Conservation (phyloP, 2,113 vertebrate species). For the Microcebus jonahi region DNA sequence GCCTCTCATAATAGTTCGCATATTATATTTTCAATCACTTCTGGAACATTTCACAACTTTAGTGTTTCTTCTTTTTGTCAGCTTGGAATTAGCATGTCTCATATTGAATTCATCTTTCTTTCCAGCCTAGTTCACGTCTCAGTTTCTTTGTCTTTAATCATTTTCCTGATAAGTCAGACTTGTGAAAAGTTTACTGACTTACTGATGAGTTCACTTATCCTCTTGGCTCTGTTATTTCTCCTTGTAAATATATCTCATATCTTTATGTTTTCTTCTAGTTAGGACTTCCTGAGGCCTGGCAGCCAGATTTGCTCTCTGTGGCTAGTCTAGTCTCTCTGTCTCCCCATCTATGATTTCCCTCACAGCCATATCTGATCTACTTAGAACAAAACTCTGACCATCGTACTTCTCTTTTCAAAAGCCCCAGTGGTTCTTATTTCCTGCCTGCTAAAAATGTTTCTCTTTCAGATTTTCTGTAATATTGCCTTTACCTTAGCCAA, state of each 20-base stretch:
- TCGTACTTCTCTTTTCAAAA: background rate
- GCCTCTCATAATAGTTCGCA: background rate
- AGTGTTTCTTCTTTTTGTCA: background rate
- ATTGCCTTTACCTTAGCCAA: background rate
- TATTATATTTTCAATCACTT: background rate
- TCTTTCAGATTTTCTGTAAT: background rate
- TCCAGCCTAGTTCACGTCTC: background rate
- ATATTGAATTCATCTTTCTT: background rate
- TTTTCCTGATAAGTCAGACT: background rate
- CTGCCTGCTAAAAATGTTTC: background rate
- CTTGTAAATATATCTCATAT: background rate
- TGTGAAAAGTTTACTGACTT: background rate
- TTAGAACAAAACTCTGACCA: background rate
- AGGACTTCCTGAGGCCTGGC: background rate
- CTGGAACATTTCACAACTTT: background rate
- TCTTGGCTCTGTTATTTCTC: background rate
- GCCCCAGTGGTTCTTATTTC: background rate
- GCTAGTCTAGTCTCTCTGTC: background rate
- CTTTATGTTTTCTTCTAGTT: background rate
- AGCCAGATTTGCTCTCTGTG: background rate
- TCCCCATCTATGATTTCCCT: background rate
- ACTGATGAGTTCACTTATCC: background rate
- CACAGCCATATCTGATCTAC: too few relatives aligned
- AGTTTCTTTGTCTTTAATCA: background rate
- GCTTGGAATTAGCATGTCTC: background rate